phyloP scores from a whole-genome alignment of 2,113 vertebrate species.

The Cariama cristata region DNA sequence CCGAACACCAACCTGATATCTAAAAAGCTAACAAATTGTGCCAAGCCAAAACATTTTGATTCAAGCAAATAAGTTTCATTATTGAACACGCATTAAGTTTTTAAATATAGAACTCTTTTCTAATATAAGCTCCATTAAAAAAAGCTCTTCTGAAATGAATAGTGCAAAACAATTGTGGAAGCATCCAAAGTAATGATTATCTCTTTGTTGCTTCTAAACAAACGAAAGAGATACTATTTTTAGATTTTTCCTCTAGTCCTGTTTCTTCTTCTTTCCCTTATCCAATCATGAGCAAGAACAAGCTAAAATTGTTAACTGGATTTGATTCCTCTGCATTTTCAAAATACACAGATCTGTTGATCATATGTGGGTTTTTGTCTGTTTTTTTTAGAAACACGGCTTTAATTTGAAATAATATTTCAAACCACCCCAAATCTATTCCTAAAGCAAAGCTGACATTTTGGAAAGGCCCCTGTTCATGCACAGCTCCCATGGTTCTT shows the following conservation, averaged over 20 bases:
- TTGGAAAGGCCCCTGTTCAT: neutral
- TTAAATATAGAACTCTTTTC: neutral
- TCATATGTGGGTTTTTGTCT: neutral
- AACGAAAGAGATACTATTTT: neutral
- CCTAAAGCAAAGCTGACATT: neutral
- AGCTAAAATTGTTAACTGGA: neutral
- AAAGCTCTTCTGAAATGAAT: neutral
- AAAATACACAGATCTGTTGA: neutral
- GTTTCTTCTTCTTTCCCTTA: neutral
- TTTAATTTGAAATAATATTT: neutral
- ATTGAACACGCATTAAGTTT: neutral
- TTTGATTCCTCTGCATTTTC: neutral
- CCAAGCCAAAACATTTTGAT: neutral
- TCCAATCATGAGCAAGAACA: neutral
- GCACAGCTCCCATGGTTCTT: neutral
- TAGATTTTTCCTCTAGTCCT: neutral
- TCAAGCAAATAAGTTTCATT: neutral
- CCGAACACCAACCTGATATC: fast-evolving
- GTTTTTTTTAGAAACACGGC: neutral
- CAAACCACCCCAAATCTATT: neutral
- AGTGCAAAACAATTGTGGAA: neutral
- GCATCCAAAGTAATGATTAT: neutral
- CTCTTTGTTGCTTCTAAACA: neutral
- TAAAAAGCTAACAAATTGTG: neutral
- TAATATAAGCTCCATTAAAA: neutral